Percentiles rank a stretch among this genome's conserved stretches.
These are phyloP conservation scores for Muraenolepis orangiensis DNA, from an alignment of 2,797 vertebrate species.

Conservation along the genomic window DNA sequence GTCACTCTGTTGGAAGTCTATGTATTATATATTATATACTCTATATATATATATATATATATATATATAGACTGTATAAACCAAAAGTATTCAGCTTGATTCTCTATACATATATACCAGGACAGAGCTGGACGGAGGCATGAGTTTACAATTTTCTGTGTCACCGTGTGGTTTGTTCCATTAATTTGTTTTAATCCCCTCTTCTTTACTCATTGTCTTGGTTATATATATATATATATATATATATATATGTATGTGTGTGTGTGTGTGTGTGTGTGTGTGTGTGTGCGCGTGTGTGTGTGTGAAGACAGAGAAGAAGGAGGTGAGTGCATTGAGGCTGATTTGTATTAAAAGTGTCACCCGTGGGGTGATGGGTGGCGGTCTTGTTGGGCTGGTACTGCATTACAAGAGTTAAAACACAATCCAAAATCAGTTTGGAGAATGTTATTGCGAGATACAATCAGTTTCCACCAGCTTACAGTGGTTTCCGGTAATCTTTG, in stretches of 20 bases:
- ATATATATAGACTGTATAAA: too few species aligned
- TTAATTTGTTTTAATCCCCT: constrained; percentile 37
- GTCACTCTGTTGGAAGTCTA: constrained; percentile 11
- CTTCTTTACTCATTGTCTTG: constrained; percentile 46
- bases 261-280: constrained; percentile 11
- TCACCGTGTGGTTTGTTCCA: constrained; percentile 19
- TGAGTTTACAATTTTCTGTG: too few species aligned
- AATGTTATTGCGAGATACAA: too few species aligned
- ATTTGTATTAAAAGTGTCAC: not conserved
- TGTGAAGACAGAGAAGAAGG: too few species aligned
- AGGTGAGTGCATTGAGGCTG: not conserved
- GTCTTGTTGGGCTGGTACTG: not conserved
- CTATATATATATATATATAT: too few species aligned
- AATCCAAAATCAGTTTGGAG: too few species aligned
- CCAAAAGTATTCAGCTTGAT: too few species aligned
- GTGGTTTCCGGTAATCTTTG: too few species aligned
- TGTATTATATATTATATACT: too few species aligned
- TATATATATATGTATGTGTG: constrained; percentile 33
- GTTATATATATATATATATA: too few species aligned
- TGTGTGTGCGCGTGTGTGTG: not conserved
- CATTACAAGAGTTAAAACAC: not conserved
- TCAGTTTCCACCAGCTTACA: too few species aligned
- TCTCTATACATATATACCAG: not conserved
- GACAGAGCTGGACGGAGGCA: constrained; percentile 67
- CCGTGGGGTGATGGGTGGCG: not conserved